phyloP scores from a whole-genome alignment of 2,797 vertebrate species.

The Cyclopterus lumpus region DNA sequence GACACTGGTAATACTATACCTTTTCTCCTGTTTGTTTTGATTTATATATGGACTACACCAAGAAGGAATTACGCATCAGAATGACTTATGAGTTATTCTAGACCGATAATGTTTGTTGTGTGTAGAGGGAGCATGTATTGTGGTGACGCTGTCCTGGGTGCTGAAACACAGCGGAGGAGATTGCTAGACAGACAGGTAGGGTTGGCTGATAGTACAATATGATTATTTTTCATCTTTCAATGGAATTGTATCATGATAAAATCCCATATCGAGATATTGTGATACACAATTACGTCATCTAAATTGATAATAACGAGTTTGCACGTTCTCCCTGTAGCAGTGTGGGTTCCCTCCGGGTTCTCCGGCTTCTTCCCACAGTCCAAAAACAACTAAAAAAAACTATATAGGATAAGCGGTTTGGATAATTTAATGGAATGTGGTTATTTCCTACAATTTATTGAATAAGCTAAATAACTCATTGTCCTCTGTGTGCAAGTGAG shows the following conservation, averaged over 20 bases:
- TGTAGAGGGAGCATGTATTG: not conserved
- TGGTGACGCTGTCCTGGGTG: not conserved
- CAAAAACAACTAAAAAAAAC: too few species aligned
- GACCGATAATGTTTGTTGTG: not conserved
- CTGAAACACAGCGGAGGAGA: not conserved
- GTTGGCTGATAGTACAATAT: not conserved
- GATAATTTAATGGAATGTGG: too few species aligned
- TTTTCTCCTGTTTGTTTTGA: not conserved
- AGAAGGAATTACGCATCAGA: not conserved
- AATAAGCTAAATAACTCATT: too few species aligned
- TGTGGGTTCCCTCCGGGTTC: too few species aligned
- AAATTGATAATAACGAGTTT: not conserved
- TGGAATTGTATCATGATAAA: not conserved
- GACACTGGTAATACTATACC: not conserved
- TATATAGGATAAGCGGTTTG: too few species aligned
- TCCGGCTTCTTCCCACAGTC: too few species aligned
- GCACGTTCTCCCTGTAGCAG: too few species aligned
- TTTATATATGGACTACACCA: not conserved
- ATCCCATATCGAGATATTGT: not conserved
- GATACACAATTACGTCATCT: not conserved
- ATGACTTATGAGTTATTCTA: not conserved
- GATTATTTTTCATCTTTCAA: not conserved
- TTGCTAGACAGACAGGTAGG: not conserved
- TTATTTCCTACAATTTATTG: too few species aligned
- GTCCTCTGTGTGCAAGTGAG: too few species aligned